A percentile compares a stretch with the other conserved stretches of the same genome.
These are phyloP conservation scores for Fregata magnificens DNA, from an alignment of 2,113 vertebrate genomes.

Conservation along the genomic window DNA sequence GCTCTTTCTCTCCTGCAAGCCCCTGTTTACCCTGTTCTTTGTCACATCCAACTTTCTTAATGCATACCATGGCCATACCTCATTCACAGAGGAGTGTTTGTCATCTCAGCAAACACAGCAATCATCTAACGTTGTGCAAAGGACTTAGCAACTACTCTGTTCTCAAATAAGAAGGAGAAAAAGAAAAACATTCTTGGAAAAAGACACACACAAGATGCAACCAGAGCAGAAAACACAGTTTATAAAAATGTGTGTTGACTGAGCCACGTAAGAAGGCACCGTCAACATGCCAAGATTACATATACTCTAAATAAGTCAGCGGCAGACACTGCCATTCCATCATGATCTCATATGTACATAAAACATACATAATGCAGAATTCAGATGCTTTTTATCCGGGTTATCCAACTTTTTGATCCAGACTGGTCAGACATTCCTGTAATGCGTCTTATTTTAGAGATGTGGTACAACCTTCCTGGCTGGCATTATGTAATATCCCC, in stretches of 20 bases:
- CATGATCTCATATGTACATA: background rate
- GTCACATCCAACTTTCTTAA: background rate
- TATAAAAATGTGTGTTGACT: background rate
- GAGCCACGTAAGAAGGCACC: background rate
- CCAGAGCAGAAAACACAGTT: background rate
- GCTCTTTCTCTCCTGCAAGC: background rate
- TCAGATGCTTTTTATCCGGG: background rate
- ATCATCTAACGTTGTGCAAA: rapidly evolving
- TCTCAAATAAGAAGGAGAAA: background rate
- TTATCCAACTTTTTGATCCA: background rate
- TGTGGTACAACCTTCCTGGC: background rate
- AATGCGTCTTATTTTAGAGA: conserved; percentile 7
- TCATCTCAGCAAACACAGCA: background rate
- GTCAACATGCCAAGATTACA: background rate
- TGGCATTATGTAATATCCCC: background rate
- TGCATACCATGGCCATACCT: background rate
- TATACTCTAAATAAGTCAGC: background rate
- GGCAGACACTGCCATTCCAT: background rate
- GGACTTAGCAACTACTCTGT: background rate
- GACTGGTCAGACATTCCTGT: background rate
- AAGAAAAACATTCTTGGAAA: background rate
- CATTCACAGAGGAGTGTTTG: background rate
- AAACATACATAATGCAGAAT: background rate
- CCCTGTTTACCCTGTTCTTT: background rate
- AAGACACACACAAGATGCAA: background rate